phyloP scores from a whole-genome alignment of 2,888 invertebrate genomes.

The Gandaritis pyraliata region DNA sequence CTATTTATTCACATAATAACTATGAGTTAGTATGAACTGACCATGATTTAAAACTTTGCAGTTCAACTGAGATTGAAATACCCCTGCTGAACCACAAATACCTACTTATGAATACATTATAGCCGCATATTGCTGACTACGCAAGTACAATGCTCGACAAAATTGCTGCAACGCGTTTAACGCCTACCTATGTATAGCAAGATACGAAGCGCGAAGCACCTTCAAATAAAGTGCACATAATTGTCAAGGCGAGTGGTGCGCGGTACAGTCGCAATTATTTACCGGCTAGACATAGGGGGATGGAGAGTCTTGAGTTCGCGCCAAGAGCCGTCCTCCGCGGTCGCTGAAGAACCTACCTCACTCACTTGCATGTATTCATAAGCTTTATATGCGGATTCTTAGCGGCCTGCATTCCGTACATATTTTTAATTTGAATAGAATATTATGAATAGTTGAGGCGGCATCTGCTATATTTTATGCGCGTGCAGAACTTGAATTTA shows the following conservation, averaged over 20 bases:
- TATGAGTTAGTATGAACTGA: no score
- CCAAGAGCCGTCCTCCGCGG: constrained; percentile 63
- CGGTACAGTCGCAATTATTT: constrained; percentile 77
- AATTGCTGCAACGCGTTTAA: constrained; percentile 25
- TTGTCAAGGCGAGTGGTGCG: constrained; percentile 73
- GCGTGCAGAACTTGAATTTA: constrained; percentile 7
- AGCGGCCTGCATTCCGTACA: constrained; percentile 19
- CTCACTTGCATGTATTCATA: constrained; percentile 57
- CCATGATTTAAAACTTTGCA: no score
- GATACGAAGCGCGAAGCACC: constrained; percentile 54
- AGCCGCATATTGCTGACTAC: constrained; percentile 4
- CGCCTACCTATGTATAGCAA: constrained; percentile 30
- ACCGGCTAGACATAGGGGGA: constrained; percentile 77
- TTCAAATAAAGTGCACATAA: constrained; percentile 76
- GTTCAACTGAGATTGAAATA: no score
- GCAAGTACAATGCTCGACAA: constrained; percentile 9
- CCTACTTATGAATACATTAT: constrained; percentile 16
- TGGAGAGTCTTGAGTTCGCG: constrained; percentile 72
- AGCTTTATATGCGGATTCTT: constrained; percentile 49
- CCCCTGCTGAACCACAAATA: neutral
- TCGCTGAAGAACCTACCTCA: constrained; percentile 60
- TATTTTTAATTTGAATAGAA: constrained; percentile 28
- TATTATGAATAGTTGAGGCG: constrained; percentile 21
- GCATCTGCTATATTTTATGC: constrained; percentile 12
- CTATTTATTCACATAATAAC: no score